Base-by-base conservation (phyloP, 2,113 vertebrate genomes). In the Paratilapia polleni region DNA sequence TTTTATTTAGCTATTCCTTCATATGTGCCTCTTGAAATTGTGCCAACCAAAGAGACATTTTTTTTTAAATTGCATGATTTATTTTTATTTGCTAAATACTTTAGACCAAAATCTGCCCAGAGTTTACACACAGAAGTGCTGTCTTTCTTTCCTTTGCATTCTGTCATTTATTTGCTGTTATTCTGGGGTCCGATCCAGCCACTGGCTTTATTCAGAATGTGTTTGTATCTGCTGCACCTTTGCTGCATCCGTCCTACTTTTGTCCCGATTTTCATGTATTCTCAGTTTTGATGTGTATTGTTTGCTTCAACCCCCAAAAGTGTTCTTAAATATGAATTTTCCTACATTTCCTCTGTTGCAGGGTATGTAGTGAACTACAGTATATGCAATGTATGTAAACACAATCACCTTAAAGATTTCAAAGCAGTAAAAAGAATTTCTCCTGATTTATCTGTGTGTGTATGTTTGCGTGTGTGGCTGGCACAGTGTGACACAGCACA, bases 371-470 rank as follows among this genome's bases (percentile, higher is more conserved):
- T 41, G 54, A 81, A 68, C 58, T 70, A 52, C 34, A 60, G 19
- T 77, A 57, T 88, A 86, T 84, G 76, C 77, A 86, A 77, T 90
- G 64, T 78, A 78, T 88, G 78, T 86, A 54, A 87, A 81, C 36
- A 20, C 66, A 80, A 88, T 86, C 52, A 80, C 78, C 31, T 82
- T 34, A 85, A 26, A 28, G 59, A 83, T 93, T 87, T 89, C 47
- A 70, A 87, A 66, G 86, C 41, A 92, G 88, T 90, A 93, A 94
- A 93, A 81, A 49, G 24, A 49, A 62, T 31, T 14, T n/a, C 60
- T 88, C 57, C 3, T 59, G 9, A 57, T 81, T 70, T 49, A 17
- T 86, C 2, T 60, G 3, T 47, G 12, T 4, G 8, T 10, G 12
- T 14, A 4, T 34, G 54, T 66, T 54, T 52, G 17, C 31, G 57